These are phyloP conservation scores for Cephus rjabovi DNA, from an alignment of 2,888 invertebrate species.

Conservation along the genomic window DNA sequence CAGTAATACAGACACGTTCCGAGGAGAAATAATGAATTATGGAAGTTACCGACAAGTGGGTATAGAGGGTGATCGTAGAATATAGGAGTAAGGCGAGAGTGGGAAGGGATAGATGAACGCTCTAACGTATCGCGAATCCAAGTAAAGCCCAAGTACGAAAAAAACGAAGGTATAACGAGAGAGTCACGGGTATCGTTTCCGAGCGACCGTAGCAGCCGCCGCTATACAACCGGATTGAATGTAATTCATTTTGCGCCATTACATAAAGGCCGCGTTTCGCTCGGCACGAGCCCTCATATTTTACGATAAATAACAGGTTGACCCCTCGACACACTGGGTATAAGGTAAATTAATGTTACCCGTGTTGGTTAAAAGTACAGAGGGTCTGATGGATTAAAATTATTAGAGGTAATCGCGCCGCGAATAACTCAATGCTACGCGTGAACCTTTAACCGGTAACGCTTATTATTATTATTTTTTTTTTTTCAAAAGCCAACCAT, in stretches of 20 bases:
- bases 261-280: slow-evolving; percentile 42
- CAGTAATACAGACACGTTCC: too few species aligned
- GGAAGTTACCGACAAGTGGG: too few species aligned
- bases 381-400: slow-evolving; percentile 47
- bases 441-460: too few species aligned
- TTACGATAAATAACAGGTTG: slow-evolving; percentile 55
- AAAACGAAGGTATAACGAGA: not conserved
- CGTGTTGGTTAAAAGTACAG: slow-evolving; percentile 47
- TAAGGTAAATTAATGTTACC: slow-evolving; percentile 48
- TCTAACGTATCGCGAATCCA: too few species aligned
- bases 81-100: too few species aligned
- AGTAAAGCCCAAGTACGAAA: not conserved
- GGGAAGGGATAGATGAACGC: too few species aligned
- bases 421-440: slow-evolving; percentile 32
- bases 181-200: too few species aligned
- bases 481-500: too few species aligned
- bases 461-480: too few species aligned
- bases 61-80: too few species aligned
- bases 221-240: slow-evolving; percentile 40
- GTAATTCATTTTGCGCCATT: slow-evolving; percentile 48
- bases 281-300: slow-evolving; percentile 49
- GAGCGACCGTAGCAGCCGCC: slow-evolving; percentile 7
- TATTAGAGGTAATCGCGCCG: slow-evolving; percentile 43
- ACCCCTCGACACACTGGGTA: slow-evolving; percentile 49
- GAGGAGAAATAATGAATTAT: too few species aligned